A percentile compares a stretch with the other conserved stretches of the same genome.
These are phyloP conservation scores for Lacanobia wlatinum DNA, from an alignment of 2,888 invertebrate species.

Conservation along the genomic window DNA sequence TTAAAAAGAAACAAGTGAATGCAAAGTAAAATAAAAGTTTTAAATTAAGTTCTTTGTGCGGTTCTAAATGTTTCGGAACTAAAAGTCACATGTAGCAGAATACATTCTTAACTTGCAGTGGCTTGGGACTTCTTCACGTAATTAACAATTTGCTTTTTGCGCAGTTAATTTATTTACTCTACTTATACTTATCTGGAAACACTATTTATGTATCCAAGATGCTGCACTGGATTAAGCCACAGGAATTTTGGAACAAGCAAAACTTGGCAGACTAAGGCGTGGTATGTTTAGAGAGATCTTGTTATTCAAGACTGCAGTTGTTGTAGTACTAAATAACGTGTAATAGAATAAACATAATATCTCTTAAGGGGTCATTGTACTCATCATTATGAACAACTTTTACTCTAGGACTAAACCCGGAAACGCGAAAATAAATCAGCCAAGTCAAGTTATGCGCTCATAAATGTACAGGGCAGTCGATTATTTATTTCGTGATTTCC, in stretches of 20 bases:
- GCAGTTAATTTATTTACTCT: slow-evolving; percentile 25
- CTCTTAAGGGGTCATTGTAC: too few species aligned
- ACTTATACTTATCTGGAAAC: slow-evolving; percentile 2
- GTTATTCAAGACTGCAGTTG: slow-evolving; percentile 9
- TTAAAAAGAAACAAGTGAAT: background rate
- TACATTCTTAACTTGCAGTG: background rate
- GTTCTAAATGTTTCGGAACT: background rate
- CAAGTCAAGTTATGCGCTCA: too few species aligned
- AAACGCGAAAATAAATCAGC: too few species aligned
- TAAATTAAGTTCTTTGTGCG: background rate
- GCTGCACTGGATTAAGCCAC: slow-evolving; percentile 1
- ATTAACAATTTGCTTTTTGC: slow-evolving; percentile 15
- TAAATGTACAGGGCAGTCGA: too few species aligned
- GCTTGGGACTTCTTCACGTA: background rate
- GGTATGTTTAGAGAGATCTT: slow-evolving; percentile 6
- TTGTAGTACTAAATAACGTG: background rate
- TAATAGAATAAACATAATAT: too few species aligned
- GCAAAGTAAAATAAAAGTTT: background rate
- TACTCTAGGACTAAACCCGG: too few species aligned
- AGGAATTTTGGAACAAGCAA: slow-evolving; percentile 15
- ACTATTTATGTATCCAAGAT: slow-evolving; percentile 12
- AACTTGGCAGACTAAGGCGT: slow-evolving; percentile 26
- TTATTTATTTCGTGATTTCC: too few species aligned
- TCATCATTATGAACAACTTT: too few species aligned
- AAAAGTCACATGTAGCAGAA: background rate